Percentiles rank a stretch among this genome's conserved stretches.
phyloP scores from a whole-genome alignment of 2,113 vertebrate species.

The Phocoena phocoena region DNA sequence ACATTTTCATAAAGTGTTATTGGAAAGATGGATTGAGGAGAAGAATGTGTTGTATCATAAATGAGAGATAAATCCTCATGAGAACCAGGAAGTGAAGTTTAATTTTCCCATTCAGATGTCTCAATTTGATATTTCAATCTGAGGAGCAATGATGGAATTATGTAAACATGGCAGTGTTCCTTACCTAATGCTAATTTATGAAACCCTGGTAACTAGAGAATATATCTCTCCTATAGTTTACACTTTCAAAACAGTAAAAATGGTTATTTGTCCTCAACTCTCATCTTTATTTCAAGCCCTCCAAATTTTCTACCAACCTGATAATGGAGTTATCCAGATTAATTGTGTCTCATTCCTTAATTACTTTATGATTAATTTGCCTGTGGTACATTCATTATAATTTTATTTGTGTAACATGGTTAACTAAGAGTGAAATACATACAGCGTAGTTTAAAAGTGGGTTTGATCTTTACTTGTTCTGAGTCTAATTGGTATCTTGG shows the following conservation, averaged over 20 bases:
- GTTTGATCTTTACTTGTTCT: background rate
- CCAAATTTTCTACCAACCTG: background rate
- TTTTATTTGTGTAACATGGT: background rate
- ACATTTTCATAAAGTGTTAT: background rate
- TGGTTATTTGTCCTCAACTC: background rate
- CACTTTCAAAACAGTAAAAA: background rate
- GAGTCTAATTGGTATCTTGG: background rate
- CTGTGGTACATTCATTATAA: background rate
- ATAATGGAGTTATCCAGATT: background rate
- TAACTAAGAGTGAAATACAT: background rate
- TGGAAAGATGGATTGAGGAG: background rate
- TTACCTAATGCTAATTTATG: background rate
- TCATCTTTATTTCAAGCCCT: background rate
- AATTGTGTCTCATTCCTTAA: background rate
- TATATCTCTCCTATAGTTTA: background rate
- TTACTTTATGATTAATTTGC: background rate
- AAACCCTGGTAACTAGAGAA: background rate
- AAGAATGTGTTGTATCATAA: background rate
- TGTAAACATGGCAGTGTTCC: background rate
- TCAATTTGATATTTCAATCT: background rate
- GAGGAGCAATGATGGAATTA: background rate
- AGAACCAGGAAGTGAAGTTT: background rate
- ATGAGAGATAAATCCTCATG: background rate
- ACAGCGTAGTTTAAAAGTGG: background rate
- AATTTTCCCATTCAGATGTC: background rate